Conservation (phyloP, 2,888 invertebrate genomes). For the Cantharis flavilabris region DNA sequence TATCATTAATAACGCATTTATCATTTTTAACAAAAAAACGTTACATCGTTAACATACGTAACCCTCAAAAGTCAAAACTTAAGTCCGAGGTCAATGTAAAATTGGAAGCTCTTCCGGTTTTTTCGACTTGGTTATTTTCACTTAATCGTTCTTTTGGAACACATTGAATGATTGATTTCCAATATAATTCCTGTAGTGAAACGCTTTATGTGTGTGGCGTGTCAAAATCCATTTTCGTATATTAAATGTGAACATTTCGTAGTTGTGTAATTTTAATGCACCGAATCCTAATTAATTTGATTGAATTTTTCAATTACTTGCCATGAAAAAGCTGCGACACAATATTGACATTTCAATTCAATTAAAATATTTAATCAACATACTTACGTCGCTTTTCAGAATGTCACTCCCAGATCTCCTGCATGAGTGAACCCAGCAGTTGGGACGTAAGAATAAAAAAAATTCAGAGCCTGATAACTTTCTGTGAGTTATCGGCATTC, state of each 20-base stretch:
- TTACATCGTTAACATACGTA: background rate
- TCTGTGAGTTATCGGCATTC: background rate
- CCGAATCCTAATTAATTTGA: background rate
- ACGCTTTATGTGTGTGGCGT: background rate
- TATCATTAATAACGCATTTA: background rate
- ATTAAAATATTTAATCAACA: background rate
- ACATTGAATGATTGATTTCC: conserved; percentile 11
- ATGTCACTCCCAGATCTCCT: background rate
- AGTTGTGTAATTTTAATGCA: background rate
- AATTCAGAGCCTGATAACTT: background rate
- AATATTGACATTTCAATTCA: background rate
- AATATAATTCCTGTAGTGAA: conserved; percentile 3
- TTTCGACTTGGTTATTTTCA: conserved; percentile 9
- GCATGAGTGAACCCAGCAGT: background rate
- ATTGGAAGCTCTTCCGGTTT: background rate
- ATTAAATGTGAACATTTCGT: background rate
- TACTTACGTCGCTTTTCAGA: background rate
- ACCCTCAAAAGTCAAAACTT: background rate
- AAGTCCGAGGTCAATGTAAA: background rate
- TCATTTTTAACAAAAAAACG: background rate
- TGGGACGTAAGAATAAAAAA: background rate
- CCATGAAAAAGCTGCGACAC: background rate
- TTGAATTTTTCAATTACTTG: background rate
- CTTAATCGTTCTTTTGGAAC: conserved; percentile 4
- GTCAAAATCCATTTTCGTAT: background rate